phyloP scores from a whole-genome alignment of 2,797 vertebrate genomes.

The Melanotaenia nigrans region DNA sequence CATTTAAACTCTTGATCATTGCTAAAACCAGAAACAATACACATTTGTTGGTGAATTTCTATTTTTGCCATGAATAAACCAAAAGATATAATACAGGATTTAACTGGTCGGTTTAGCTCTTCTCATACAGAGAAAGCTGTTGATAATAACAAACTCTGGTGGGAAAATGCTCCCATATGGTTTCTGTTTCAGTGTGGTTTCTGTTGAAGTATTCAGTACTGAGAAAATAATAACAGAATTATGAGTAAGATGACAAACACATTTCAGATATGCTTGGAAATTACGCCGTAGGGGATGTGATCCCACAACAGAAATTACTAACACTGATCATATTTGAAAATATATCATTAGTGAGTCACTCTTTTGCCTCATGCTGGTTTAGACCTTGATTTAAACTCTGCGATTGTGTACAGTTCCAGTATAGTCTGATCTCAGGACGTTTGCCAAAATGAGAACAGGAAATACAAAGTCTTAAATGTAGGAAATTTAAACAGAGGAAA shows the following conservation, averaged over 20 bases:
- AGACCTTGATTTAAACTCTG: not conserved
- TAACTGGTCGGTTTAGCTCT: not conserved
- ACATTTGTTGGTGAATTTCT: not conserved
- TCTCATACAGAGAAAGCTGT: slow-evolving; percentile 1
- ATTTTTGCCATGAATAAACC: not conserved
- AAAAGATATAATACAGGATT: not conserved
- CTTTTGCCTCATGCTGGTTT: slow-evolving; percentile 10
- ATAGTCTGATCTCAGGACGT: not conserved
- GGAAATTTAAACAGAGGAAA: not conserved
- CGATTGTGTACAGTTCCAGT: not conserved
- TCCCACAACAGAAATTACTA: slow-evolving; percentile 27
- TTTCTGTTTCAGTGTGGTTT: slow-evolving; percentile 60
- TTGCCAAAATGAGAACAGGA: not conserved
- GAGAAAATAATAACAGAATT: slow-evolving; percentile 58
- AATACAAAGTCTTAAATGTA: not conserved
- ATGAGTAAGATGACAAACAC: slow-evolving; percentile 40
- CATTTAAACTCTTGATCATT: too few relatives aligned
- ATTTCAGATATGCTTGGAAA: slow-evolving; percentile 49
- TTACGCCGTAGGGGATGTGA: not conserved
- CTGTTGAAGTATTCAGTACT: slow-evolving; percentile 36
- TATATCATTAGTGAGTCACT: not conserved
- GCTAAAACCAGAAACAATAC: too few relatives aligned
- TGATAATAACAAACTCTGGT: slow-evolving; percentile 29
- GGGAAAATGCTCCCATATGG: slow-evolving; percentile 45
- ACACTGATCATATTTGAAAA: slow-evolving; percentile 2